phyloP scores from a whole-genome alignment of 2,113 vertebrate genomes.

The Phoenicopterus ruber region DNA sequence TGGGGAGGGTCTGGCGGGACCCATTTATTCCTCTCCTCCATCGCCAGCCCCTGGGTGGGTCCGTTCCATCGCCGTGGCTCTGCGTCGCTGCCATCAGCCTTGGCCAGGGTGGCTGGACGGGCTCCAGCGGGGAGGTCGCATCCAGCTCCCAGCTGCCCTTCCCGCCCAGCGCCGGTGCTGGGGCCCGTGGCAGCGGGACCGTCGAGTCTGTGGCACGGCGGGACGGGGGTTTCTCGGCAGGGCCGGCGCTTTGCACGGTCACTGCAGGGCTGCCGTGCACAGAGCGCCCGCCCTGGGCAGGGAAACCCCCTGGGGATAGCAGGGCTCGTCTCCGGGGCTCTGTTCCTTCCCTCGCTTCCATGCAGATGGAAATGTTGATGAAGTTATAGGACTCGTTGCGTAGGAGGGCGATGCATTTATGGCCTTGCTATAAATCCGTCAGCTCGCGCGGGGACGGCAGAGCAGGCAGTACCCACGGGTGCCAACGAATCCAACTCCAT shows the following conservation, averaged over 20 bases:
- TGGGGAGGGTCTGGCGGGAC: background rate
- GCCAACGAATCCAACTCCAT: rapidly evolving
- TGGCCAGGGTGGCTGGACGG: background rate
- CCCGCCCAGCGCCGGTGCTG: background rate
- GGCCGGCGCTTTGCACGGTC: background rate
- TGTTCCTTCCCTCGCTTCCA: background rate
- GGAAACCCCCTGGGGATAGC: no score
- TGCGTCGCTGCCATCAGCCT: background rate
- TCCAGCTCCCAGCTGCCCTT: background rate
- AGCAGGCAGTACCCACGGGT: background rate
- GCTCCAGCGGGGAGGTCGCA: background rate
- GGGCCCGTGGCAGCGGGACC: background rate
- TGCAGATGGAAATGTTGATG: rapidly evolving
- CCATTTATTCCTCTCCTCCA: rapidly evolving
- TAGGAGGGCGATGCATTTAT: background rate
- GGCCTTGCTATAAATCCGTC: background rate
- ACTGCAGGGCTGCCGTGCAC: rapidly evolving
- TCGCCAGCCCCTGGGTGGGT: background rate
- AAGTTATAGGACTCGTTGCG: background rate
- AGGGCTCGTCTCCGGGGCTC: rapidly evolving
- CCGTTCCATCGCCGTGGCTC: no score
- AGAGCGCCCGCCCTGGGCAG: background rate
- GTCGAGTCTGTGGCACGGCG: rapidly evolving
- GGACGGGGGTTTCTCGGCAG: background rate
- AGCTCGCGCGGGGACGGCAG: rapidly evolving